Base-by-base conservation (phyloP, 2,113 vertebrate genomes). In the Etheostoma spectabile region DNA sequence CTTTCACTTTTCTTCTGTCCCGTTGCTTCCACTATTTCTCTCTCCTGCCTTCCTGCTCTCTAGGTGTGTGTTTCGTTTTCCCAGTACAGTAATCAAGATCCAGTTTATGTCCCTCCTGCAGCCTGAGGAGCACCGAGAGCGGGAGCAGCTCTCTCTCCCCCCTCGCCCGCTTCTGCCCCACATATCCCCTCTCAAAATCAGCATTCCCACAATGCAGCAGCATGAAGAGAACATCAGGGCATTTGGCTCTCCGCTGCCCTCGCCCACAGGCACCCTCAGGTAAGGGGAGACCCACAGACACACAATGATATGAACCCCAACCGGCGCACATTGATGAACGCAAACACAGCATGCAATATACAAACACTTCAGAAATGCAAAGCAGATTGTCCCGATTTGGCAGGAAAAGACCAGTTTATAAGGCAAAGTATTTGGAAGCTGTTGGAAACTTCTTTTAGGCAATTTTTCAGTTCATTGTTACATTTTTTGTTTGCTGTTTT, bases 191-290 rank as follows among this genome's bases (percentile, higher is more conserved):
- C 96, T 99, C 83, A 97, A 99, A 95, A 99, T 99, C 92, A 97
- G 96, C 95, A 99, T 99, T 94, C 98, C 97, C 85, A 94, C 93
- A 0, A 27, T 83, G 80, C 93, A 94, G 79, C 93, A 94, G 86
- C 91, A 94, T 59, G 98, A 99, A 91, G 97, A 97, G 78, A 96
- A 98, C 93, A 95, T 98, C 93, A 96, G 96, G 91, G 95, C 86
- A 3, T 90, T 97, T 82, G 96, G 96, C 90, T 98, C 98, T 62
- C 98, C 98, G 13, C 90, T 97, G 90, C 97, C 98, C 0, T 99
- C 98, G 48, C 98, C 98, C 0, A 99, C 98, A 0, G 98, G 97
- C 92, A 99, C 98, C 79, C 96, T 99, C 95, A 99, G 98, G 98
- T 99, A 91, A 42, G 79, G 3, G 52, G 4, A 45, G 7, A 86